Conservation (phyloP, 1,140 invertebrate species). For the Gerris buenoi region DNA sequence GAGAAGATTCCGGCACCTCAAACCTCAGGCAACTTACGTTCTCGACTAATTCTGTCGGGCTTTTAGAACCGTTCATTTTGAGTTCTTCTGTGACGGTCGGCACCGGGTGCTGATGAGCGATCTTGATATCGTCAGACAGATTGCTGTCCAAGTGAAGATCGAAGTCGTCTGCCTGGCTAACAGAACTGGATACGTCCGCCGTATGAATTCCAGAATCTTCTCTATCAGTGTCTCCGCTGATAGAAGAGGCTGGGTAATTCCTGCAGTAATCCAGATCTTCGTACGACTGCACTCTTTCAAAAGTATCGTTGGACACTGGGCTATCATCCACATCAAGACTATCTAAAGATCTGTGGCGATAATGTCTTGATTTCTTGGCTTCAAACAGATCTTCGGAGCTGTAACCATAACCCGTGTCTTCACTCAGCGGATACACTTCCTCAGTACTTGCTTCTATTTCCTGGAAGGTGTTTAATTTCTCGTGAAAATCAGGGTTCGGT, state of each 20-base stretch:
- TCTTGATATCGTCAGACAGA: conserved; percentile 18
- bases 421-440: not conserved
- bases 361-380: conserved; percentile 20
- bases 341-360: conserved; percentile 42
- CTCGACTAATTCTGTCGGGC: conserved; percentile 5
- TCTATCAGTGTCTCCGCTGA: conserved; percentile 46
- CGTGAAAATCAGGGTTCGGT: not conserved
- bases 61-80: conserved; percentile 3
- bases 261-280: conserved; percentile 40
- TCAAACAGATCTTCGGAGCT: conserved; percentile 22
- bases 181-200: conserved; percentile 56
- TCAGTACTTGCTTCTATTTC: not conserved
- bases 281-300: conserved; percentile 47
- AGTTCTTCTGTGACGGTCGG: conserved; percentile 19
- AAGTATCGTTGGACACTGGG: conserved; percentile 34
- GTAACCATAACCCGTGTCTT: not conserved
- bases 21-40: conserved; percentile 15
- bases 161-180: conserved; percentile 50
- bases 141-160: conserved; percentile 25
- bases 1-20: not conserved
- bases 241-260: conserved; percentile 35
- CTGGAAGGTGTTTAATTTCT: conserved; percentile 6
- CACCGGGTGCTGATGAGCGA: conserved; percentile 16
- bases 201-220: conserved; percentile 71
- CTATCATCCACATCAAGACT: conserved; percentile 40